These are phyloP conservation scores for Linurgus olivaceus DNA, from an alignment of 2,797 vertebrate genomes.

Conservation along the genomic window DNA sequence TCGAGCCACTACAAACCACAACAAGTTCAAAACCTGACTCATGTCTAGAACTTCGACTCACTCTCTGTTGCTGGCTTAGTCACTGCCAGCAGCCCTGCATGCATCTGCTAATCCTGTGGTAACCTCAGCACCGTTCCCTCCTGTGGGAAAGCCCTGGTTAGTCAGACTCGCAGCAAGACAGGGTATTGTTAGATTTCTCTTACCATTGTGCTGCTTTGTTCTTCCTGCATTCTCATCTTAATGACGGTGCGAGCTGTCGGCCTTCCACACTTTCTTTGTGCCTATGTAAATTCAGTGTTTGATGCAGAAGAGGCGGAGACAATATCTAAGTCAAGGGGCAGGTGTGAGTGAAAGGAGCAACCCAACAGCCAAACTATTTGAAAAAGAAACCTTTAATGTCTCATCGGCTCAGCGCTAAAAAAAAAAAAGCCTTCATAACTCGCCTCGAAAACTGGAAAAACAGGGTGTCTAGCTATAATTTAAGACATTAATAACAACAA, in stretches of 20 bases:
- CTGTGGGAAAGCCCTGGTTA: conserved; percentile 18
- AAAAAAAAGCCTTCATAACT: conserved; percentile 8
- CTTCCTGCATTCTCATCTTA: conserved; percentile 29
- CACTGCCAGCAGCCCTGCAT: background rate
- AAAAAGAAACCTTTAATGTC: conserved; percentile 72
- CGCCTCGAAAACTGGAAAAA: conserved; percentile 78
- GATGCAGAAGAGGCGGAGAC: conserved; percentile 62
- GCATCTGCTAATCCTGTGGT: background rate
- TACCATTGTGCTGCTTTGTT: conserved; percentile 58
- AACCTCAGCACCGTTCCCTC: background rate
- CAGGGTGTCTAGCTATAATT: conserved; percentile 68
- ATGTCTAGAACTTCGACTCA: background rate
- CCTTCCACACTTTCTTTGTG: conserved; percentile 23
- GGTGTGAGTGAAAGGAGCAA: conserved; percentile 62
- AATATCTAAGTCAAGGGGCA: conserved; percentile 46
- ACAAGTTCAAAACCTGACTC: conserved; percentile 43
- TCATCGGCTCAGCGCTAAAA: conserved; percentile 28
- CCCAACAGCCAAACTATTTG: conserved; percentile 61
- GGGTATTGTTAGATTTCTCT: conserved; percentile 22
- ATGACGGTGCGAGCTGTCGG: background rate
- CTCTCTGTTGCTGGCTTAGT: background rate
- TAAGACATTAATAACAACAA: conserved; percentile 63
- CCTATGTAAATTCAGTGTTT: conserved; percentile 53
- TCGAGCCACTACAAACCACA: conserved; percentile 42
- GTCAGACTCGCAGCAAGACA: background rate